Evolutionary conservation across 2,888 invertebrate genomes (phyloP), one percentile per base, ranked within the genome.

Genomic region (Volucella inanis): DNA sequence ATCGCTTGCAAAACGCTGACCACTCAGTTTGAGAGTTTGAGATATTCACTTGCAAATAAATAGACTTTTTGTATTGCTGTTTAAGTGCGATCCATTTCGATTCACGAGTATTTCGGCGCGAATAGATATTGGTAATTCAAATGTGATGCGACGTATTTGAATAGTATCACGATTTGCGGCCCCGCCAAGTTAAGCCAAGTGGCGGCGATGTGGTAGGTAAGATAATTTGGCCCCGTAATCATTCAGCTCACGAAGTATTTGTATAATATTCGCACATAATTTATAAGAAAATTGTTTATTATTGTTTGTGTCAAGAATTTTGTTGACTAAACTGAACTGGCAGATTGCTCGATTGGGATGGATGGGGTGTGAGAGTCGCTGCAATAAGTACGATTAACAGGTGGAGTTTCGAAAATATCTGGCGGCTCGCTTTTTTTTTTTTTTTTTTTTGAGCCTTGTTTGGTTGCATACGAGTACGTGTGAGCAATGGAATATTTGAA

Each of bases 191-290:
- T 6, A 31, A 31, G 31, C 6, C 31, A 31, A 18, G 31, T 50
- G 71, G 52, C 52, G 55, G 65, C 84, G 72, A 85, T 81, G 85
- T 74, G 85, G 85, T 85, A 85, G 84, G 84, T 85, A 85, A 85
- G 52, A 84, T 80, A 70, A 78, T 85, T 85, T 85, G 84, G 55
- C 76, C 72, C 57, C 76, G 75, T 85, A 62, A 52, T 61, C 39
- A 85, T 85, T 76, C 81, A 45, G 39, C 59, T 81, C 85, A 85
- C 85, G 85, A 38, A 57, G 12, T 52, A 57, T 77, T 80, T 76
- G 67, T 64, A 52, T 80, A 76, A 76, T 72, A 71, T 79, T 71
- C 59, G 71, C 76, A 80, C 65, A 71, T 72, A 75, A 75, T 68
- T 81, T 55, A 55, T 50, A 62, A 71, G 55, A 62, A 62, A 70